Evolutionary conservation across 1,140 invertebrate species (phyloP).

Genomic region (Cryptotermes secundus): DNA sequence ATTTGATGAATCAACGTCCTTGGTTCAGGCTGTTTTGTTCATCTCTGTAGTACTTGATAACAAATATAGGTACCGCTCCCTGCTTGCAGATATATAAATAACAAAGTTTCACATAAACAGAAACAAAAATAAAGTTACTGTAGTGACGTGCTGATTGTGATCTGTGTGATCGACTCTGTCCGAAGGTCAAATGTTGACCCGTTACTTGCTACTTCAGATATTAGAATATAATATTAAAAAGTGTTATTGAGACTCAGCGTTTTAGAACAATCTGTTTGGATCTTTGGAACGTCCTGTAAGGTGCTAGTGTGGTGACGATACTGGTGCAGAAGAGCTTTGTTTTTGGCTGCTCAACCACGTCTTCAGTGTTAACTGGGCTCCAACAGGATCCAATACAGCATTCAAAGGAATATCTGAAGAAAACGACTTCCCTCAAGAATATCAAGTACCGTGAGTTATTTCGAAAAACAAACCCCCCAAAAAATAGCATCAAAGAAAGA

Average conservation of each 20-base stretch:
- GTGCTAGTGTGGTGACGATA: not conserved
- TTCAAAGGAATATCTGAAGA: conserved; percentile 12
- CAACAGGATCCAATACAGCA: not conserved
- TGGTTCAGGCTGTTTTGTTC: not conserved
- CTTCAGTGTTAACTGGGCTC: not conserved
- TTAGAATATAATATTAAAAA: not conserved
- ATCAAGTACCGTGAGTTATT: conserved; percentile 18
- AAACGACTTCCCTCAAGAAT: not conserved
- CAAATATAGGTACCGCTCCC: not conserved
- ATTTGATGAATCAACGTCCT: not conserved
- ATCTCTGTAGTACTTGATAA: not conserved
- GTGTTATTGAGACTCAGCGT: not conserved
- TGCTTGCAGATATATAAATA: not conserved
- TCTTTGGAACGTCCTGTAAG: not conserved
- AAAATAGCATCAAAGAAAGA: not conserved
- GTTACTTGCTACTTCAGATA: not conserved
- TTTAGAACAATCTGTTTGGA: not conserved
- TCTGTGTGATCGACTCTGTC: not conserved
- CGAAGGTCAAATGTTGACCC: not conserved
- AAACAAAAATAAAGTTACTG: not conserved
- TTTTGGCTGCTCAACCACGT: not conserved
- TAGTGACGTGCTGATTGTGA: not conserved
- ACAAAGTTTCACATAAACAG: not conserved
- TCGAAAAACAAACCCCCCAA: not conserved
- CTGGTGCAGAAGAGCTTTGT: no score